A percentile compares a stretch with the other conserved stretches of the same genome.
Conservation (phyloP, 2,113 vertebrate genomes). For the Sinocyclocheilus grahami region DNA sequence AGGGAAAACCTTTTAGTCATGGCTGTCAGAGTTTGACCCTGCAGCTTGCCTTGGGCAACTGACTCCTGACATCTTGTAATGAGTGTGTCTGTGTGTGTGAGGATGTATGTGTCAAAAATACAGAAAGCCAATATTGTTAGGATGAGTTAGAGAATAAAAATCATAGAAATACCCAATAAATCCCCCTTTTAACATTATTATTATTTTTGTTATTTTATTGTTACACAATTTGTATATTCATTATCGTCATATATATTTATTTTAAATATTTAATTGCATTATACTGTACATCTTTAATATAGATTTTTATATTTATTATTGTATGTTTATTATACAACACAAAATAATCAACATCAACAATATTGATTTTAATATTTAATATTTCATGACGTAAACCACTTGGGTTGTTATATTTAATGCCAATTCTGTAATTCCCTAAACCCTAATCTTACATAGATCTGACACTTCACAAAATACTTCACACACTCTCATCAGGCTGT, state of each 20-base stretch:
- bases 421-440: neutral
- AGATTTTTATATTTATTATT: neutral
- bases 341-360: no score
- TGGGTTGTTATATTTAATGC: neutral
- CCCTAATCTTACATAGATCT: neutral
- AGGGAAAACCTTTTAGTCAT: constrained; percentile 67
- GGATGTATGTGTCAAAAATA: constrained; percentile 2
- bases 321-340: neutral
- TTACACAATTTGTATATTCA: neutral
- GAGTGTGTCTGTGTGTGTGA: constrained; percentile 9
- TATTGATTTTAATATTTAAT: neutral
- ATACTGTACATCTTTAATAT: neutral
- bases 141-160: neutral
- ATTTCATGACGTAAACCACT: constrained; percentile 19
- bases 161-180: neutral
- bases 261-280: neutral
- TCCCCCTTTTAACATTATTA: neutral
- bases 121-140: neutral
- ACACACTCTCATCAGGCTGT: neutral
- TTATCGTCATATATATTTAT: neutral
- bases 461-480: neutral
- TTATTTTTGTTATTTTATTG: no score
- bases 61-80: constrained; percentile 50
- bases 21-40: constrained; percentile 51
- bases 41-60: constrained; percentile 49